A percentile compares a stretch with the other conserved stretches of the same genome.
Conservation (phyloP, 2,113 vertebrate species). For the Phoenicopterus ruber region DNA sequence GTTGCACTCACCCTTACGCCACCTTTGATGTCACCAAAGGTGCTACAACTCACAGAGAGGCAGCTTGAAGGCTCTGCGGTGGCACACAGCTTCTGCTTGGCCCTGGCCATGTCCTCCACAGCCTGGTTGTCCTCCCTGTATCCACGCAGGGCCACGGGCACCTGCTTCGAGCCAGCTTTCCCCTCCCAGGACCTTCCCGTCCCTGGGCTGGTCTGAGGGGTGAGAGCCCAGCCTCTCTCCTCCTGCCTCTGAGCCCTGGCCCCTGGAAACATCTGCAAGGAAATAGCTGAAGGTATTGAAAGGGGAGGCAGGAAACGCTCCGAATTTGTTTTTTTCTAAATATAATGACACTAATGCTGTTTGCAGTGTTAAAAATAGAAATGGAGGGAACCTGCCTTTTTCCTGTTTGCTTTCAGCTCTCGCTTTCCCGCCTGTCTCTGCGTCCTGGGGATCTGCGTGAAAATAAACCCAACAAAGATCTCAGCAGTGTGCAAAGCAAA, state of each 20-base stretch:
- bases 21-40: background rate
- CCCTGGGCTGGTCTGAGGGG: background rate
- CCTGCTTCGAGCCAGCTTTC: background rate
- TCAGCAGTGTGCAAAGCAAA: background rate
- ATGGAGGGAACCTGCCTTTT: constrained; percentile 46
- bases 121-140: background rate
- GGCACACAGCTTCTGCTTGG: background rate
- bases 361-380: constrained; percentile 62
- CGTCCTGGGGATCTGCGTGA: background rate
- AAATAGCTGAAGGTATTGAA: constrained; percentile 63
- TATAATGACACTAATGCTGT: constrained; percentile 40
- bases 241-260: background rate
- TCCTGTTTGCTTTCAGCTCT: constrained; percentile 65
- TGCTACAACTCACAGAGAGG: background rate
- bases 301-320: constrained; percentile 45
- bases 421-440: background rate
- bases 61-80: background rate
- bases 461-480: constrained; percentile 10
- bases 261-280: constrained; percentile 44
- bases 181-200: background rate
- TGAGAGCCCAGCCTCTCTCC: background rate
- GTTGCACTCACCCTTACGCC: background rate
- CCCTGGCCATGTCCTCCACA: background rate
- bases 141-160: fast-evolving
- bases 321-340: constrained; percentile 37